phyloP scores from a whole-genome alignment of 2,113 vertebrate species.

The Pachycephala philippinensis region DNA sequence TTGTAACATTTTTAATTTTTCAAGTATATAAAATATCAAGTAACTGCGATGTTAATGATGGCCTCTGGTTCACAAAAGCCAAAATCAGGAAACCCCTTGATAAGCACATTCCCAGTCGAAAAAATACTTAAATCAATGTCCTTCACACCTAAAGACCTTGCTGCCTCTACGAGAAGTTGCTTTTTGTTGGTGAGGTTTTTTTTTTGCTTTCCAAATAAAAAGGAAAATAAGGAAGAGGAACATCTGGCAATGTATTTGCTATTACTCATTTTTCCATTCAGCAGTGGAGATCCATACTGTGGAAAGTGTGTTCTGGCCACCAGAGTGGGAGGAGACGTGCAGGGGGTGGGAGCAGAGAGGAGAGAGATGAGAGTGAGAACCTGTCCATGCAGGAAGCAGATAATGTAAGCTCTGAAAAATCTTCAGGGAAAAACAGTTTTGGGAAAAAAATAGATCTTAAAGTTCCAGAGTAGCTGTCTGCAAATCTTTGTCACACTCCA shows the following conservation, averaged over 20 bases:
- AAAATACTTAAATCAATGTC: background rate
- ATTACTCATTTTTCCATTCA: background rate
- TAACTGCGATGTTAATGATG: background rate
- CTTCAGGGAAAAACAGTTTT: background rate
- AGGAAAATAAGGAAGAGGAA: background rate
- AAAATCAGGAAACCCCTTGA: background rate
- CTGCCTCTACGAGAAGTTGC: accelerated
- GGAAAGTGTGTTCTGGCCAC: background rate
- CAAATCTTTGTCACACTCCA: background rate
- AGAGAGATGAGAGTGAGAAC: background rate
- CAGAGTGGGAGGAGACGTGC: accelerated
- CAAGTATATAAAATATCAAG: accelerated
- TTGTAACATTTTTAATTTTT: background rate
- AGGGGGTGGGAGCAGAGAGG: accelerated
- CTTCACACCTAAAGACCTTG: background rate
- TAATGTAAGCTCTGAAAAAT: background rate
- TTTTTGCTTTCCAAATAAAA: background rate
- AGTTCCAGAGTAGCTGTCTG: background rate
- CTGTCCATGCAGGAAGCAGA: background rate
- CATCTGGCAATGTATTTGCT: background rate
- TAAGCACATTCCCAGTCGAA: background rate
- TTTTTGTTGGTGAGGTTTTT: background rate
- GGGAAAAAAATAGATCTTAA: background rate
- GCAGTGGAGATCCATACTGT: background rate
- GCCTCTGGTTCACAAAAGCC: background rate